phyloP scores from a whole-genome alignment of 2,113 vertebrate species.

The Scomber scombrus region DNA sequence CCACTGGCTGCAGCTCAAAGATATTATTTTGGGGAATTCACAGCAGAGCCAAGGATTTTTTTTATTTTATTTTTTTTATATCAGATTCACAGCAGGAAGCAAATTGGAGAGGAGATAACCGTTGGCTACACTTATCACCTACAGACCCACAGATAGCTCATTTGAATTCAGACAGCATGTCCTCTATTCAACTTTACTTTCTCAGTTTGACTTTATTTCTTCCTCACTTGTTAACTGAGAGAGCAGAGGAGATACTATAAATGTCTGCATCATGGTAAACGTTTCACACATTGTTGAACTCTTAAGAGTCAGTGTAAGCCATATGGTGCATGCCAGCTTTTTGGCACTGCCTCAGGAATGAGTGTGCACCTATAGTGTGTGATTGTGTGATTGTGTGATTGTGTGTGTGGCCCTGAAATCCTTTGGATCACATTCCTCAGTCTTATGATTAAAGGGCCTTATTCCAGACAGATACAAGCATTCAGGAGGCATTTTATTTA shows the following conservation, averaged over 20 bases:
- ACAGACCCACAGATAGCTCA: constrained; percentile 38
- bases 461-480: constrained; percentile 64
- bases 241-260: neutral
- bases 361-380: neutral
- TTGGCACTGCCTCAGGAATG: constrained; percentile 27
- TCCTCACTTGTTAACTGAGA: constrained; percentile 17
- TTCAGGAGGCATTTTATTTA: constrained; percentile 82
- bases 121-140: constrained; percentile 47
- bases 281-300: constrained; percentile 44
- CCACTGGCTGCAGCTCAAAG: constrained; percentile 47
- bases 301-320: constrained; percentile 24
- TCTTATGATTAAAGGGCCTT: constrained; percentile 62
- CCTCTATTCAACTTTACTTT: constrained; percentile 24
- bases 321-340: constrained; percentile 16
- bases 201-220: constrained; percentile 21
- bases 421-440: constrained; percentile 47
- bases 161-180: constrained; percentile 39
- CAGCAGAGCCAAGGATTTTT: constrained; percentile 31
- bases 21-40: constrained; percentile 53
- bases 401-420: constrained; percentile 27
- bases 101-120: constrained; percentile 67
- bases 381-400: neutral
- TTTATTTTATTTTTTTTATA: neutral
- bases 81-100: constrained; percentile 63
- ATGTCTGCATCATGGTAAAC: constrained; percentile 7